These are phyloP conservation scores for Meloe dianella DNA, from an alignment of 2,888 invertebrate species.

Conservation along the genomic window DNA sequence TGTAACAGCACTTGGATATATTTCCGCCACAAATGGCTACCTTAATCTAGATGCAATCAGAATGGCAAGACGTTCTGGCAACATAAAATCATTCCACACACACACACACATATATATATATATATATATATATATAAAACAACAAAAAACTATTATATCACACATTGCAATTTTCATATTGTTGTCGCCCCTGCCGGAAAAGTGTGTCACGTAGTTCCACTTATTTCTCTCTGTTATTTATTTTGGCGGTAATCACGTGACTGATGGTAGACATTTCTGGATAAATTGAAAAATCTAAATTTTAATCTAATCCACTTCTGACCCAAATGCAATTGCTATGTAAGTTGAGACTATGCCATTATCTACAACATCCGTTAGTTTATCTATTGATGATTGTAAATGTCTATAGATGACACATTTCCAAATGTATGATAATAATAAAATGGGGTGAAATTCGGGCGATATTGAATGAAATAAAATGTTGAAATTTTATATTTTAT, in stretches of 20 bases:
- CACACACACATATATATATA: too few species aligned
- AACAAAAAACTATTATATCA: too few species aligned
- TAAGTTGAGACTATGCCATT: conserved; percentile 46
- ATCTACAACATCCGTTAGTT: conserved; percentile 43
- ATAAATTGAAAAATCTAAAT: conserved; percentile 45
- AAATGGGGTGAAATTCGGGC: not conserved
- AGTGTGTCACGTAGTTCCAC: not conserved
- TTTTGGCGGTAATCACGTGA: conserved; percentile 11
- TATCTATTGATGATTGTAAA: not conserved
- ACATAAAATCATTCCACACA: conserved; percentile 3
- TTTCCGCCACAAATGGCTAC: conserved; percentile 47
- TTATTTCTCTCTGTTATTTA: not conserved
- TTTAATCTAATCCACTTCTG: conserved; percentile 55
- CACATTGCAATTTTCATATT: too few species aligned
- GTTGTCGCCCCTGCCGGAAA: too few species aligned
- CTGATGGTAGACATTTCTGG: conserved; percentile 28
- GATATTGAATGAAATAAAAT: not conserved
- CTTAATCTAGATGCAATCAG: conserved; percentile 41
- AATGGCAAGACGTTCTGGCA: conserved; percentile 32
- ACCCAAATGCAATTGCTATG: conserved; percentile 57
- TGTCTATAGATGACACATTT: not conserved
- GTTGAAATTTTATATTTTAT: not conserved
- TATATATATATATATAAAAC: too few species aligned
- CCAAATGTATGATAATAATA: too few species aligned
- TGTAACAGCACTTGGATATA: conserved; percentile 47